These are phyloP conservation scores for Melospiza melodia DNA, from an alignment of 2,113 vertebrate species.

Conservation along the genomic window DNA sequence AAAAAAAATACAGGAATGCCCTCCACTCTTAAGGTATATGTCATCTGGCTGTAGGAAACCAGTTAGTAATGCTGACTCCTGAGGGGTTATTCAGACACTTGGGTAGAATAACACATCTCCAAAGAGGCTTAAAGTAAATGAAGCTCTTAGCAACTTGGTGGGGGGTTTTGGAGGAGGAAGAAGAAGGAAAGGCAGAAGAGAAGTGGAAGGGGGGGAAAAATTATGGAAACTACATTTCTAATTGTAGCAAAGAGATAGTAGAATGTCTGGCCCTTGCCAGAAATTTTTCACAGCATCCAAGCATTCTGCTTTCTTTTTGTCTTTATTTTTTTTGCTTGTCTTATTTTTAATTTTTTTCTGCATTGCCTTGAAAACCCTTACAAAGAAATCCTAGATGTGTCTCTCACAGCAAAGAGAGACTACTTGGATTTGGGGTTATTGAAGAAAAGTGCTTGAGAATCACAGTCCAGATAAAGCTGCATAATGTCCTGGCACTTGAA, in stretches of 20 bases:
- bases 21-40: not conserved
- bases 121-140: not conserved
- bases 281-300: not conserved
- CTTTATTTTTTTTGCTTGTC: not conserved
- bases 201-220: too few species aligned
- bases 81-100: not conserved
- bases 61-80: not conserved
- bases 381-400: not conserved
- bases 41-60: not conserved
- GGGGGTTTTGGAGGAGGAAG: not conserved
- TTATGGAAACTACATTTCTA: not conserved
- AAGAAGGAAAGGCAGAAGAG: not conserved
- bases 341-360: not conserved
- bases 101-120: not conserved
- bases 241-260: not conserved
- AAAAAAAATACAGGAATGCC: not conserved
- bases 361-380: not conserved
- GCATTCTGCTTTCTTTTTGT: not conserved
- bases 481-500: not conserved
- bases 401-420: not conserved
- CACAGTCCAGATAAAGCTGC: not conserved
- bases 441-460: conserved; percentile 2
- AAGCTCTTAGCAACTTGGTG: not conserved
- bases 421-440: not conserved
- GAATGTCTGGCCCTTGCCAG: not conserved